Evolutionary conservation across 2,888 invertebrate genomes (phyloP), one percentile per base, ranked within the genome.

Genomic region (Trachelus stipa): DNA sequence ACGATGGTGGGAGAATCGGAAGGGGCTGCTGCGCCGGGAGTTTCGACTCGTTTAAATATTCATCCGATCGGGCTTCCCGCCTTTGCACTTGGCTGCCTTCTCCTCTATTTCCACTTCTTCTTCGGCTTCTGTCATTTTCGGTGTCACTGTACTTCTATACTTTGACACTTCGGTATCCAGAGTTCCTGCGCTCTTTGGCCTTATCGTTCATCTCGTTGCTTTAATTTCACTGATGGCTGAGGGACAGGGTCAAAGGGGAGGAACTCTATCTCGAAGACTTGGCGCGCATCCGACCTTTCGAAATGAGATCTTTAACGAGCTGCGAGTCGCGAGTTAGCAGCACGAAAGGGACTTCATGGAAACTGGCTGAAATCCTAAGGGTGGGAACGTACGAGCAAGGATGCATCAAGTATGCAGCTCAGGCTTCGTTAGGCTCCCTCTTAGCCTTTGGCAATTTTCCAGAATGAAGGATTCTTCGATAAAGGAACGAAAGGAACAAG

Each of bases 41-140:
- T 82, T 84, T 85, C 80, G 82, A 83, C 81, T 83, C 81, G 81
- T 78, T 85, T 83, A 85, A 85, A 85, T 85, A 83, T 85, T 85
- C 82, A 85, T 85, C 80, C 82, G 77, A 77, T 31, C 71, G 71
- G 3, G 33, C 31, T 31, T 33, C 31, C 82, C 76, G 79, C 77
- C 78, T 83, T 82, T 80, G 80, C 82, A 80, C 82, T 79, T 80
- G 80, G 80, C 75, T 82, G 79, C 76, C 80, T 80, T 76, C 73
- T 77, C 76, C 77, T 74, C 77, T 73, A 76, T 73, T 73, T 78
- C 78, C 68, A 77, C 35, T 74, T 78, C 69, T 74, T 78, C 68
- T 73, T 77, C 79, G 69, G 77, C 35, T 79, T 77, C 75, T 74
- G 77, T 77, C 9, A 23, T 56, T 56, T 56, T 56, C 75, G 56